These are phyloP conservation scores for Ophthalmolycus amberensis DNA, from an alignment of 2,113 vertebrate species.

Conservation along the genomic window DNA sequence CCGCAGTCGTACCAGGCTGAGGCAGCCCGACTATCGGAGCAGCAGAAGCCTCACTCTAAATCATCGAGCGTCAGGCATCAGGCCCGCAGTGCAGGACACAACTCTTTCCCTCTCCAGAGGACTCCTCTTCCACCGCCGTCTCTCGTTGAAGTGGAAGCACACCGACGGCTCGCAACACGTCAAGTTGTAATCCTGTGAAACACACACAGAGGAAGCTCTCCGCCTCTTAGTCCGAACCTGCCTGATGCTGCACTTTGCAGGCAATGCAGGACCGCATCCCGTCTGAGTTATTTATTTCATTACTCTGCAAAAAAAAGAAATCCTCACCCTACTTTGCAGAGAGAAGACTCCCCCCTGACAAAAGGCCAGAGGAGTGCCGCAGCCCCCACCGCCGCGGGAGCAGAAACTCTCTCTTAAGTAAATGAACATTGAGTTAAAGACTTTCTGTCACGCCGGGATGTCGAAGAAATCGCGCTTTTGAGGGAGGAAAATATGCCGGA, in stretches of 20 bases:
- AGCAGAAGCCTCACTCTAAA: slow-evolving; percentile 30
- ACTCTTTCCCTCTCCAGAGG: background rate
- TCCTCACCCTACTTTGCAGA: slow-evolving; percentile 15
- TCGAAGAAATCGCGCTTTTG: slow-evolving; percentile 33
- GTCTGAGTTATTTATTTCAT: slow-evolving; percentile 57
- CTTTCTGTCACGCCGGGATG: slow-evolving; percentile 42
- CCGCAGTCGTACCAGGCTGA: slow-evolving; percentile 59
- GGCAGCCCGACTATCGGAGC: slow-evolving; percentile 42
- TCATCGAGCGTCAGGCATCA: slow-evolving; percentile 5
- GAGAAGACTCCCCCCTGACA: slow-evolving; percentile 7
- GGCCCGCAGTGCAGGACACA: slow-evolving; percentile 55
- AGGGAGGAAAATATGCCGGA: slow-evolving; percentile 42
- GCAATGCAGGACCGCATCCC: slow-evolving; percentile 28
- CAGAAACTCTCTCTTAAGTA: slow-evolving; percentile 10
- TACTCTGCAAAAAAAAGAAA: slow-evolving; percentile 52
- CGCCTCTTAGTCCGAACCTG: slow-evolving; percentile 22
- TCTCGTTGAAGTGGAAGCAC: background rate
- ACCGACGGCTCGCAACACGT: slow-evolving; percentile 1
- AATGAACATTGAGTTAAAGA: slow-evolving; percentile 45
- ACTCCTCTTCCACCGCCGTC: background rate
- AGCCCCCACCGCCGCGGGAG: slow-evolving; percentile 42
- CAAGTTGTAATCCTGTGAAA: background rate
- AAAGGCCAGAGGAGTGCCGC: slow-evolving; percentile 22
- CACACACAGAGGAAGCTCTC: background rate
- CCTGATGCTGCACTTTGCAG: slow-evolving; percentile 36